These are phyloP conservation scores for Hyles vespertilio DNA, from an alignment of 1,140 invertebrate species.

Conservation along the genomic window DNA sequence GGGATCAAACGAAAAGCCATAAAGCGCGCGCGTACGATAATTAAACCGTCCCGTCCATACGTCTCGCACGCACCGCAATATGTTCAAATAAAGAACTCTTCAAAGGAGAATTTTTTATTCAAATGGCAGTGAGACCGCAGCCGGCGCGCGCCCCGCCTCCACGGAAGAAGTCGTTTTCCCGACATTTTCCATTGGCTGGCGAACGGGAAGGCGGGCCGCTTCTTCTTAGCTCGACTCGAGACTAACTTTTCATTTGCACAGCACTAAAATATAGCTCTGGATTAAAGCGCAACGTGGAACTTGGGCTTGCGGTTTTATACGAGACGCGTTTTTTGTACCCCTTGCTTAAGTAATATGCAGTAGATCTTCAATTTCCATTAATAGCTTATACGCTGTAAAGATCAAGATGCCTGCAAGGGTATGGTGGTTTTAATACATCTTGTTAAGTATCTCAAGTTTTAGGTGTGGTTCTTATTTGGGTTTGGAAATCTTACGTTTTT, in stretches of 20 bases:
- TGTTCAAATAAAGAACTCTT: conserved; percentile 69
- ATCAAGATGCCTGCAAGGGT: background rate
- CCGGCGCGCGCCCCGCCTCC: conserved; percentile 54
- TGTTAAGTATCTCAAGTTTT: too few relatives aligned
- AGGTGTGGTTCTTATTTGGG: too few relatives aligned
- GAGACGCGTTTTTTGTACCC: conserved; percentile 48
- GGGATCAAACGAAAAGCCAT: too few relatives aligned
- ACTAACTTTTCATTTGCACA: conserved; percentile 73
- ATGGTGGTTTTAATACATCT: too few relatives aligned
- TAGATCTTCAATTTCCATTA: conserved; percentile 39
- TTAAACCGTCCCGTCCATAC: conserved; percentile 9
- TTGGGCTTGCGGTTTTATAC: conserved; percentile 56
- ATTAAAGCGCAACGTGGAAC: conserved; percentile 63
- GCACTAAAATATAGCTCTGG: conserved; percentile 64
- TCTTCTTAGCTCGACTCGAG: conserved; percentile 43
- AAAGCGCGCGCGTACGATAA: too few relatives aligned
- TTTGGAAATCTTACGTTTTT: too few relatives aligned
- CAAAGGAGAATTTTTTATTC: conserved; percentile 68
- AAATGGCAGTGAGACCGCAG: conserved; percentile 66
- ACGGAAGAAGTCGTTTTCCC: conserved; percentile 65
- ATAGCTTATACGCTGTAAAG: conserved; percentile 14
- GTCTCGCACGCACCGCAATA: conserved; percentile 46
- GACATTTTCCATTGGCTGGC: conserved; percentile 68
- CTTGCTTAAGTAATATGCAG: conserved; percentile 29
- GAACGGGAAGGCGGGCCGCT: conserved; percentile 52